Conservation (phyloP, 2,888 invertebrate species). For the Conistra vaccinii region DNA sequence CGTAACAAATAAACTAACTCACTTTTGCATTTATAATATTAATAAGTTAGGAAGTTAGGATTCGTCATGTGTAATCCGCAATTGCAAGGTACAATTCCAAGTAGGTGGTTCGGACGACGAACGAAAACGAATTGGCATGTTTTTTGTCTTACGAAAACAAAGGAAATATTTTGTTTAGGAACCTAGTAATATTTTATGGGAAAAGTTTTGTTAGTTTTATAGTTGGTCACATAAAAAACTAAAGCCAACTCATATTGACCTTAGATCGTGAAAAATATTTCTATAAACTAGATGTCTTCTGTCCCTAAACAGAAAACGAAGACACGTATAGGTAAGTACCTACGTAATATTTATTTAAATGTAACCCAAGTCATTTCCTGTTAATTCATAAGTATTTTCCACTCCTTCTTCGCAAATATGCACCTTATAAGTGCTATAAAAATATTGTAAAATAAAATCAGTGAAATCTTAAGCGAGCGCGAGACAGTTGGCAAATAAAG, state of each 20-base stretch:
- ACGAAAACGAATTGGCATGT: neutral
- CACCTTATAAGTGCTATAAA: neutral
- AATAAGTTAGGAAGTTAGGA: no score
- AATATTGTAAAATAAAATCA: neutral
- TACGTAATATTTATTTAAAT: no score
- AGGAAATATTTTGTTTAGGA: conserved; percentile 11
- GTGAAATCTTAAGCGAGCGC: neutral
- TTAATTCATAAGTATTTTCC: neutral
- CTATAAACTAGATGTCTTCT: neutral
- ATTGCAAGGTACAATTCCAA: neutral
- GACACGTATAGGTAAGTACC: no score
- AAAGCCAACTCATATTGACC: conserved; percentile 5
- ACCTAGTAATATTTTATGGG: conserved; percentile 15
- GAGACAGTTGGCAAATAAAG: neutral
- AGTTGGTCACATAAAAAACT: conserved; percentile 16
- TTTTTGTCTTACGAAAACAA: conserved; percentile 5
- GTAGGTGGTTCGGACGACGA: neutral
- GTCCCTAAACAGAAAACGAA: neutral
- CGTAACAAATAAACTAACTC: no score
- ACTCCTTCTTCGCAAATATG: neutral
- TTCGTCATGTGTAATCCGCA: neutral
- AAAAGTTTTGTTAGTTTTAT: conserved; percentile 5
- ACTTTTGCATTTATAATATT: no score
- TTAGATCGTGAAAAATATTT: conserved; percentile 8
- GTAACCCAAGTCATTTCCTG: no score